Percentiles rank a stretch among this genome's conserved stretches.
Evolutionary conservation across 2,113 vertebrate species (phyloP).

Genomic region (Silurus glanis): DNA sequence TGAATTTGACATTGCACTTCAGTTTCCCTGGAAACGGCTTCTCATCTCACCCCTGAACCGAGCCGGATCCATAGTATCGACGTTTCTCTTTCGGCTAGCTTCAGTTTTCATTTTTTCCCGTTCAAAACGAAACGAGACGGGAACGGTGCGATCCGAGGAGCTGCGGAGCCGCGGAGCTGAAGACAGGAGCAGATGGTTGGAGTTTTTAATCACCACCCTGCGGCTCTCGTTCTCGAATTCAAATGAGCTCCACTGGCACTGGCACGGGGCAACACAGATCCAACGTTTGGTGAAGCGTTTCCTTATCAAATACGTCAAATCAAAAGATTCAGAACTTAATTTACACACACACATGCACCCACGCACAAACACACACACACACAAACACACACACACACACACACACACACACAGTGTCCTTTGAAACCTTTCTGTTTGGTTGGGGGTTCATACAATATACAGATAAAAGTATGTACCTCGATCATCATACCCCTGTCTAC

Average conservation of each 20-base stretch:
- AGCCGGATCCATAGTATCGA: slow-evolving; percentile 10
- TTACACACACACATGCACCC: background rate
- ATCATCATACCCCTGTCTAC: background rate
- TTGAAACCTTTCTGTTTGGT: background rate
- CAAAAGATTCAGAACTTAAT: background rate
- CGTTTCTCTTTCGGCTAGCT: background rate
- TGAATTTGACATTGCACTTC: background rate
- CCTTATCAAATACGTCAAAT: background rate
- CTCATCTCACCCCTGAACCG: slow-evolving; percentile 22
- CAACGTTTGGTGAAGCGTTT: background rate
- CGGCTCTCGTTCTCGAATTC: slow-evolving; percentile 1
- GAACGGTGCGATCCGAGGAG: background rate
- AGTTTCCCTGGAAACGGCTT: slow-evolving; percentile 21
- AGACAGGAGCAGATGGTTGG: slow-evolving; percentile 16
- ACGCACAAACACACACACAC: no score
- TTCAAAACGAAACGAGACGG: background rate
- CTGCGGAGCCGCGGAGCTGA: slow-evolving; percentile 12
- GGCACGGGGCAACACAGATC: background rate
- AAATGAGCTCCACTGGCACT: slow-evolving; percentile 12
- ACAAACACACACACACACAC: background rate
- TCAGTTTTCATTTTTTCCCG: background rate
- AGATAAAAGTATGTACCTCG: background rate
- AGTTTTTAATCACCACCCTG: slow-evolving; percentile 29
- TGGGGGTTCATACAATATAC: background rate
- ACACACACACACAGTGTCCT: background rate